A percentile compares a stretch with the other conserved stretches of the same genome.
phyloP scores from a whole-genome alignment of 2,888 invertebrate genomes.

The Nebria salina region DNA sequence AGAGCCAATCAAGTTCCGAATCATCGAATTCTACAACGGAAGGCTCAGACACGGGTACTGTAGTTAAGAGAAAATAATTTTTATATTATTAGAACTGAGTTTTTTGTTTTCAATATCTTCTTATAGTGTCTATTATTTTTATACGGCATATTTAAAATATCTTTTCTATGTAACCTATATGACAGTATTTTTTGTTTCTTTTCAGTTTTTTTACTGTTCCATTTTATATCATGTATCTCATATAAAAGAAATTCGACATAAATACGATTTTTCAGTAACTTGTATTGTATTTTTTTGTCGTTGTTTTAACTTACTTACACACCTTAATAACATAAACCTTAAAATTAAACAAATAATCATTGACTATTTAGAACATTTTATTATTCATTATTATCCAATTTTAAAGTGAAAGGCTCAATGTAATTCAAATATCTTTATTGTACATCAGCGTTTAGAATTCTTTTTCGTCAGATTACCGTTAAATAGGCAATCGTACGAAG shows the following conservation, averaged over 20 bases:
- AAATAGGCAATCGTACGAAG: conserved; percentile 19
- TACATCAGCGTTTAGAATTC: conserved; percentile 20
- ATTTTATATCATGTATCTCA: conserved; percentile 37
- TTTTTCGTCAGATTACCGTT: conserved; percentile 21
- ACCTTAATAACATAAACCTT: too few relatives aligned
- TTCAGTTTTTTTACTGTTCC: conserved; percentile 42
- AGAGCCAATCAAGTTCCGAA: conserved; percentile 66
- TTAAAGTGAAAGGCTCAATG: neutral
- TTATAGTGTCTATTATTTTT: conserved; percentile 42
- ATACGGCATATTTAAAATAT: conserved; percentile 35
- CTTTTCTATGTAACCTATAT: conserved; percentile 38
- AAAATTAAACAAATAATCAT: too few relatives aligned
- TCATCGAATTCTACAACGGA: conserved; percentile 65
- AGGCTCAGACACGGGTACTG: conserved; percentile 62
- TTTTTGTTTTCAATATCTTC: conserved; percentile 15
- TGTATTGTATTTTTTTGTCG: neutral
- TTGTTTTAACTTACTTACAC: too few relatives aligned
- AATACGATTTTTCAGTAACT: conserved; percentile 5
- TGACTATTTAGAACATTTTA: too few relatives aligned
- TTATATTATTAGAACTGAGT: conserved; percentile 33
- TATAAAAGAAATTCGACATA: conserved; percentile 15
- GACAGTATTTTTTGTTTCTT: conserved; percentile 41
- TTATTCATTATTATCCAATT: neutral
- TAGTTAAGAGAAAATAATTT: conserved; percentile 56
- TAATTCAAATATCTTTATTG: conserved; percentile 20